Base-by-base conservation (phyloP, 2,113 vertebrate species). In the Condylura cristata region DNA sequence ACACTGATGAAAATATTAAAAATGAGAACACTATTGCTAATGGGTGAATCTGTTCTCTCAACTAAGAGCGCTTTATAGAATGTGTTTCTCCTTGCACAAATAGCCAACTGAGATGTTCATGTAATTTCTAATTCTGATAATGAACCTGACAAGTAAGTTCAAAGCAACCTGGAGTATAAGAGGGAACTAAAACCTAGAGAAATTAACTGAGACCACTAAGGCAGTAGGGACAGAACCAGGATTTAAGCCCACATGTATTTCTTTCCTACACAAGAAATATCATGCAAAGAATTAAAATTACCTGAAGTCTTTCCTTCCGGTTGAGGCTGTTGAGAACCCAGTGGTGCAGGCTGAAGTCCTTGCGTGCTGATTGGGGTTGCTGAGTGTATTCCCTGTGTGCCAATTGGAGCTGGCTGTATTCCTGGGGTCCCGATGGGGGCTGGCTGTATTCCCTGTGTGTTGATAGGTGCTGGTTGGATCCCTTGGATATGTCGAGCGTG, bases 391-490 rank as follows among this genome's bases (percentile, higher is more conserved):
- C 99, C 99, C 76, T 99, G 99, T 0, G 99, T 99, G 78, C 99
- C 99, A 0, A 99, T 99, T 0, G 99, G 98, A 0, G 99, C 98
- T 0, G 99, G 98, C 86, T 99, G 99, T 63, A 99, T 99, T 48
- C 99, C 99, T 97, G 99, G 99, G 0, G 99, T 98, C 0, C 98
- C 93, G 28, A 99, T 99, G 6, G 99, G 98, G 0, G 99, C 98
- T 0, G 99, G 98, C 97, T 99, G 99, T 87, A 99, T 99, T 3
- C 99, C 99, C 82, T 99, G 99, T 0, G 99, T 98, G 28, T 98
- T 97, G 98, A 99, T 99, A 41, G 99, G 99, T 0, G 99, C 98
- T 0, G 99, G 99, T 51, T 99, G 99, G 81, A 99, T 99, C 46
- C 99, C 99, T 90, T 98, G 98, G 66, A 99, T 99, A 88, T 99